Evolutionary conservation across 2,113 vertebrate species (phyloP).

Genomic region (Bos javanicus): DNA sequence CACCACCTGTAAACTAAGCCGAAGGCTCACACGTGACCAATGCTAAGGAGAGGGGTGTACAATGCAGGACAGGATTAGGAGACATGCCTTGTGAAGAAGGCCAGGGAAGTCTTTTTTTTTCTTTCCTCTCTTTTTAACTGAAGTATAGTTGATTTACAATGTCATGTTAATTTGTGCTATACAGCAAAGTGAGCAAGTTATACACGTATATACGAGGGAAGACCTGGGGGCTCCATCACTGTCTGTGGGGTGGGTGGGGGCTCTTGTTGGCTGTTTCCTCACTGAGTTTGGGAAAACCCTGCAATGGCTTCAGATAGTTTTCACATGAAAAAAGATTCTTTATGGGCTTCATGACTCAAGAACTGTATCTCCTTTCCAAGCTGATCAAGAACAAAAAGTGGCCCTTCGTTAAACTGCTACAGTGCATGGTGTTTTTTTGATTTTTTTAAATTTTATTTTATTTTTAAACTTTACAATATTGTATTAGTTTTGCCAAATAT

Average conservation of each 20-base stretch:
- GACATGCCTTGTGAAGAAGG: not conserved
- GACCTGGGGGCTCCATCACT: not conserved
- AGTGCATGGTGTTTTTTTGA: not conserved
- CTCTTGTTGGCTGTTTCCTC: not conserved
- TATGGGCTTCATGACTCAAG: not conserved
- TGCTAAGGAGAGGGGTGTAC: not conserved
- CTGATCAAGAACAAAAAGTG: not conserved
- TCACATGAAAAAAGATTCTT: not conserved
- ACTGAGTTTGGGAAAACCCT: not conserved
- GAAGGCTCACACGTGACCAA: not conserved
- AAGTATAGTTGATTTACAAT: not conserved
- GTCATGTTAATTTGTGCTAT: not conserved
- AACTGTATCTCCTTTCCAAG: slow-evolving; percentile 6
- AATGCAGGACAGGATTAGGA: not conserved
- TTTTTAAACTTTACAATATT: no score
- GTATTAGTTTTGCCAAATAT: no score
- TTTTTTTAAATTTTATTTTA: no score
- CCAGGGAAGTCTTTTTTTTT: not conserved
- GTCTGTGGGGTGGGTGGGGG: not conserved
- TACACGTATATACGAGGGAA: not conserved
- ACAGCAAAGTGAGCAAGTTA: not conserved
- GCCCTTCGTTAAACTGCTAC: not conserved
- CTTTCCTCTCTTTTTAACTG: not conserved
- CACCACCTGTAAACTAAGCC: not conserved
- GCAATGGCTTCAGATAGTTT: not conserved